These are phyloP conservation scores for Epistrophe eligans DNA, from an alignment of 2,888 invertebrate genomes.

Conservation along the genomic window DNA sequence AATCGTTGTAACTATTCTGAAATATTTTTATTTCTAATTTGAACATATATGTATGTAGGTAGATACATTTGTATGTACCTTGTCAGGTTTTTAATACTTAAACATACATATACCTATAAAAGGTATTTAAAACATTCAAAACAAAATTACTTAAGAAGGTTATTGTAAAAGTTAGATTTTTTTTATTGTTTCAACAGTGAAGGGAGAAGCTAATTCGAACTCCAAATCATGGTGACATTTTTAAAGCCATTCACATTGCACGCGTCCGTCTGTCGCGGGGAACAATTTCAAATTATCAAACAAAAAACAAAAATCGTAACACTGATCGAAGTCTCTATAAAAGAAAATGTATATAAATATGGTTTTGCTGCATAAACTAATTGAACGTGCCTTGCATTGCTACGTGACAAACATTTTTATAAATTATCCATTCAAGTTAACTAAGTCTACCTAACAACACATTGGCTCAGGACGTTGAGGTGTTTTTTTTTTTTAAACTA, in stretches of 20 bases:
- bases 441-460: background rate
- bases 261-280: background rate
- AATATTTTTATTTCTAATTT: too few relatives aligned
- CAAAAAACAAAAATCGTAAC: background rate
- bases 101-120: too few relatives aligned
- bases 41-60: too few relatives aligned
- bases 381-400: conserved; percentile 3
- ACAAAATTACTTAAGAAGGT: too few relatives aligned
- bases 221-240: background rate
- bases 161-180: too few relatives aligned
- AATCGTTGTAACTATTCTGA: too few relatives aligned
- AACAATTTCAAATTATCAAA: background rate
- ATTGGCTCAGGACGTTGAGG: background rate
- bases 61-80: too few relatives aligned
- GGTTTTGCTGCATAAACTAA: background rate
- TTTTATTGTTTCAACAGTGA: too few relatives aligned
- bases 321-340: background rate
- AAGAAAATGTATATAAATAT: background rate
- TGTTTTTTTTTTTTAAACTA: conserved; percentile 33
- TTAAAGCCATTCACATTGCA: background rate
- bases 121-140: too few relatives aligned
- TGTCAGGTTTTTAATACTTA: too few relatives aligned
- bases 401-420: background rate
- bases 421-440: background rate
- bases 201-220: too few relatives aligned